Base-by-base conservation (phyloP, 2,113 vertebrate species). In the pig (Sus scrofa) region DNA sequence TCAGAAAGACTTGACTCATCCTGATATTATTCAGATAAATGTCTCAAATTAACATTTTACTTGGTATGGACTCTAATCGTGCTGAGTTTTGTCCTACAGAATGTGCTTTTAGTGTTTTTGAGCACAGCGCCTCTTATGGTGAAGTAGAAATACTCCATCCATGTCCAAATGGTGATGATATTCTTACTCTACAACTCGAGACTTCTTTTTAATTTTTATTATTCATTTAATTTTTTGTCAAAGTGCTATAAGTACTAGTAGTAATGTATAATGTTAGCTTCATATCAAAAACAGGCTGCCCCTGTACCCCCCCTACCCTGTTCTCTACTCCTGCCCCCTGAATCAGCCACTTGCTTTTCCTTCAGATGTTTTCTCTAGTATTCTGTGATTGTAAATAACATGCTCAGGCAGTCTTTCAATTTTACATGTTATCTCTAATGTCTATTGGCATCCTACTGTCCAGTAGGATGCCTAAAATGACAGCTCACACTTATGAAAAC, bases 1-100 rank as follows among this genome's bases (percentile, higher is more conserved):
- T 93, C 74, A 6, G 32, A 30, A 60, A 97, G 32, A 74, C 70
- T 86, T 83, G 52, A 73, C 62, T 96, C 94, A 65, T 90, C 37
- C 56, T 89, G 44, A 34, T 92, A 91, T 70, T 89, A 63, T 89
- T 94, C 65, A 62, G 79, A 84, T 94, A 74, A 91, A 94, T 94
- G 73, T 67, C 93, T 83, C 73, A 75, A n/a, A 85, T 89, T 86
- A 92, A 56, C 81, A 92, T 89, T 96, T 79, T 84, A 24, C 60
- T 83, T 84, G 65, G 32, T 83, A 26, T 65, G 22, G 62, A 96
- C 30, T 68, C 68, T 81, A 24, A 85, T 81, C n/a, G 68, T 58
- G 30, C 60, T 58, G 30, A 2, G 18, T 67, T 92, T 87, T 85
- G 11, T 91, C 52, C 30, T 81, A 1, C 12, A 95, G 56, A 96